Evolutionary conservation across 2,797 vertebrate genomes (phyloP).

Genomic region (Allobates femoralis): DNA sequence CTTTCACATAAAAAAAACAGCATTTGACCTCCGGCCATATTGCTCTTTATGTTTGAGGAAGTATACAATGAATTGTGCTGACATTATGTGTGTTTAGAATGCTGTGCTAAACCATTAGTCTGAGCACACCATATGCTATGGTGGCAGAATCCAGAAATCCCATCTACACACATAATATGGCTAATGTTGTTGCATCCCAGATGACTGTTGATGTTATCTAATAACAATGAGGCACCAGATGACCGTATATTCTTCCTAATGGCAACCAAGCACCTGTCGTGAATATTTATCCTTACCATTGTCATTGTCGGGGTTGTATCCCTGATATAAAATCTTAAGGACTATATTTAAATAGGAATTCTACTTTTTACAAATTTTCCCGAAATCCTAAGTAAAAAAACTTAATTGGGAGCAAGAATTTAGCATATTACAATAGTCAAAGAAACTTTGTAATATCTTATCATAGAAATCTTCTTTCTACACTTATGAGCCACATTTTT

Average conservation of each 20-base stretch:
- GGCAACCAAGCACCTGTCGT: slow-evolving; percentile 48
- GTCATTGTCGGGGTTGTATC: not conserved
- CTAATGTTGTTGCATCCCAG: slow-evolving; percentile 54
- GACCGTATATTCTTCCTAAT: slow-evolving; percentile 43
- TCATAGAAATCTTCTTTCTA: too few species aligned
- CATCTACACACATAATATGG: slow-evolving; percentile 47
- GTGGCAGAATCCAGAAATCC: slow-evolving; percentile 38
- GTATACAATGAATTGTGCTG: slow-evolving; percentile 52
- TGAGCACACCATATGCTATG: slow-evolving; percentile 34
- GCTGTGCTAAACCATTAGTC: slow-evolving; percentile 46
- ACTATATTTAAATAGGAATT: too few species aligned
- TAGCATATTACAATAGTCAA: too few species aligned
- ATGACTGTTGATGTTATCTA: slow-evolving; percentile 47
- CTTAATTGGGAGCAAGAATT: too few species aligned
- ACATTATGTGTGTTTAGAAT: slow-evolving; percentile 52
- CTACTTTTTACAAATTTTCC: too few species aligned
- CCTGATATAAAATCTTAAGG: not conserved
- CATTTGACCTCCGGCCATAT: slow-evolving; percentile 42
- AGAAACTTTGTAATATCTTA: too few species aligned
- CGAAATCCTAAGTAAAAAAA: too few species aligned
- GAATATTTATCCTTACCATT: slow-evolving; percentile 19
- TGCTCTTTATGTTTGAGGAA: slow-evolving; percentile 39
- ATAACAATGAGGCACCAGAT: slow-evolving; percentile 37
- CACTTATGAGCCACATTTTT: too few species aligned
- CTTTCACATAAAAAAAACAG: slow-evolving; percentile 27